Evolutionary conservation across 2,888 invertebrate genomes (phyloP).

Genomic region (Salticus scenicus): DNA sequence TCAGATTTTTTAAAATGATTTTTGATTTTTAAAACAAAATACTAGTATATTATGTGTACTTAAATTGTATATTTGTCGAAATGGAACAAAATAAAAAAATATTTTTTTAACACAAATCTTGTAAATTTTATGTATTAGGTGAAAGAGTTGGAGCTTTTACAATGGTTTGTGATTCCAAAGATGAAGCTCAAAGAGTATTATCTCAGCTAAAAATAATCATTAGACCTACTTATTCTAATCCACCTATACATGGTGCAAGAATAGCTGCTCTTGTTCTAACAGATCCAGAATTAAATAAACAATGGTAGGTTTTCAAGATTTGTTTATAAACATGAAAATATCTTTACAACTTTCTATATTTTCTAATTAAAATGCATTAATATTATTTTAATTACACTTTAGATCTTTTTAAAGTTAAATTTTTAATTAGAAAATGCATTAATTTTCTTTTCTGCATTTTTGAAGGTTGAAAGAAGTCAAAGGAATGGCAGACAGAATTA

Average conservation of each 20-base stretch:
- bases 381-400: too few relatives aligned
- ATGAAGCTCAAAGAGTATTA: slow-evolving; percentile 88
- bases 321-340: too few relatives aligned
- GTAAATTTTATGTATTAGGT: slow-evolving; percentile 81
- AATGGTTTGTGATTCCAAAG: slow-evolving; percentile 83
- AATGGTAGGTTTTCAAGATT: slow-evolving; percentile 84
- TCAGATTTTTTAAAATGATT: too few relatives aligned
- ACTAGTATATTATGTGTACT: too few relatives aligned
- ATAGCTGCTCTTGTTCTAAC: slow-evolving; percentile 90
- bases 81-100: too few relatives aligned
- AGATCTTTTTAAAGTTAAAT: too few relatives aligned
- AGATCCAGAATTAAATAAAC: slow-evolving; percentile 80
- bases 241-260: slow-evolving; percentile 94
- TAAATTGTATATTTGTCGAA: too few relatives aligned
- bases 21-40: too few relatives aligned
- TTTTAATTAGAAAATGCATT: too few relatives aligned
- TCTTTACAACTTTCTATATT: too few relatives aligned
- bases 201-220: slow-evolving; percentile 97
- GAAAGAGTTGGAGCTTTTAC: slow-evolving; percentile 95
- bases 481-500: slow-evolving; percentile 98
- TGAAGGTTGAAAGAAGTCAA: slow-evolving; percentile 95
- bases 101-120: too few relatives aligned
- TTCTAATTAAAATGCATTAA: too few relatives aligned
- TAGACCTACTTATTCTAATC: slow-evolving; percentile 97
- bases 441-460: neutral